Percentiles rank a stretch among this genome's conserved stretches.
phyloP scores from a whole-genome alignment of 1,140 invertebrate species.

The Bathynomus jamesi region DNA sequence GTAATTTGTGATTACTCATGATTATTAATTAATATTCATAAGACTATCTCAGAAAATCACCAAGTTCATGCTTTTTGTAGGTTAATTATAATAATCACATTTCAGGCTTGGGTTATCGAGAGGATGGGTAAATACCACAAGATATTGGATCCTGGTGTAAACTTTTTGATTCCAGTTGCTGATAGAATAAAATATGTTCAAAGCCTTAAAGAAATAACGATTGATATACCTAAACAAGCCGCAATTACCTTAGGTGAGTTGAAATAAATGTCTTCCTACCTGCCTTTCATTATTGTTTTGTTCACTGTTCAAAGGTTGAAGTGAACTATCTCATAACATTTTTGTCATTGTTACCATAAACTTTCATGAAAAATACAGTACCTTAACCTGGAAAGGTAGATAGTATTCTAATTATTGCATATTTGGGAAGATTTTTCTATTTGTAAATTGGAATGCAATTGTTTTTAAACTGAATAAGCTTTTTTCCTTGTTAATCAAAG shows the following conservation, averaged over 20 bases:
- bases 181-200: constrained; percentile 98
- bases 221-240: constrained; percentile 96
- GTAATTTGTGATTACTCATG: background rate
- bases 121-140: constrained; percentile 93
- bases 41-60: background rate
- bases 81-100: no score
- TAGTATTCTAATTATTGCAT: no score
- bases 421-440: no score
- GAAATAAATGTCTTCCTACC: background rate
- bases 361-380: no score
- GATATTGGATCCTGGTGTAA: constrained; percentile 88
- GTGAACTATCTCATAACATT: no score
- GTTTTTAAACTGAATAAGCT: no score
- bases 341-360: background rate
- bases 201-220: constrained; percentile 97
- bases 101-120: constrained; percentile 93
- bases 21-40: background rate
- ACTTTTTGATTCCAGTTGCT: constrained; percentile 81
- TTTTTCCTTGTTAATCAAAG: no score
- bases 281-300: background rate
- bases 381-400: background rate
- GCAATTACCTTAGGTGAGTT: constrained; percentile 77
- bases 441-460: no score
- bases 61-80: constrained; percentile 24
- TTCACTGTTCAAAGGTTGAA: no score